A percentile compares a stretch with the other conserved stretches of the same genome.
Conservation (phyloP, 2,888 invertebrate genomes). For the Caenorhabditis drosophilae region DNA sequence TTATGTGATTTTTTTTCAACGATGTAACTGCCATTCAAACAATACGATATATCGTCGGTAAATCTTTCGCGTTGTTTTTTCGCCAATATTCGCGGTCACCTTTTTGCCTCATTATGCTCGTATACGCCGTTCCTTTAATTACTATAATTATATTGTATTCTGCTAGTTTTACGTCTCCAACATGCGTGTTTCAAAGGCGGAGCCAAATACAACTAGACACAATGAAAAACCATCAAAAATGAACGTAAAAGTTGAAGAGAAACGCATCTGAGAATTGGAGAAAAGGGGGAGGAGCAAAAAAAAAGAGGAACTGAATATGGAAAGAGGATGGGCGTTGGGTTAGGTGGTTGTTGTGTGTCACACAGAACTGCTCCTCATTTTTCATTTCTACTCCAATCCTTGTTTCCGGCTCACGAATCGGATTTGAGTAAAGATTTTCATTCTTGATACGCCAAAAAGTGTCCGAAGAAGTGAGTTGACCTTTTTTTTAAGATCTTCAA, state of each 20-base stretch:
- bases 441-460: no score
- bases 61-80: neutral
- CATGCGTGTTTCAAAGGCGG: neutral
- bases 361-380: no score
- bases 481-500: no score
- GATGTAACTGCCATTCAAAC: neutral
- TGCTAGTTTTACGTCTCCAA: constrained; percentile 5
- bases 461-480: no score
- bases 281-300: neutral
- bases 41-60: neutral
- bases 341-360: no score
- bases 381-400: no score
- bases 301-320: no score
- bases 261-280: neutral
- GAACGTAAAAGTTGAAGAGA: neutral
- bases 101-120: constrained; percentile 34
- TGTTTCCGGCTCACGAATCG: no score
- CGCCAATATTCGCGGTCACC: no score
- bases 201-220: neutral
- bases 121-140: constrained; percentile 33
- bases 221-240: no score
- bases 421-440: no score
- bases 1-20: neutral
- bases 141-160: constrained; percentile 39
- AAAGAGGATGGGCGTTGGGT: no score